A percentile compares a stretch with the other conserved stretches of the same genome.
Evolutionary conservation across 1,140 invertebrate species (phyloP).

Genomic region (Sinonovacula constricta): DNA sequence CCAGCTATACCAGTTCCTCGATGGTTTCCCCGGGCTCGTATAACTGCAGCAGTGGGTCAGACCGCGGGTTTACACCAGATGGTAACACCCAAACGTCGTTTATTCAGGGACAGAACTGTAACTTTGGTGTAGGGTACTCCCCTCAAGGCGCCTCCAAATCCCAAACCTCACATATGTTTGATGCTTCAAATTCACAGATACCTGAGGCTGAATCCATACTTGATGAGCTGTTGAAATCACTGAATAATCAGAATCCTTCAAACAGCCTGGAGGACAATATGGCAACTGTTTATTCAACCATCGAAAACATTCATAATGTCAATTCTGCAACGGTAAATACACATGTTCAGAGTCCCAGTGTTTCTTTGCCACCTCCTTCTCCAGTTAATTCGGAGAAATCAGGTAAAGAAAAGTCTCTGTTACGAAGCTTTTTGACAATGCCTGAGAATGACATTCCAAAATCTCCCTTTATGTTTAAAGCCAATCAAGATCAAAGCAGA

Average conservation of each 20-base stretch:
- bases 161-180: too few species aligned
- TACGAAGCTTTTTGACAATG: constrained; percentile 34
- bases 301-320: constrained; percentile 26
- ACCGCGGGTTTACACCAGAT: constrained; percentile 2
- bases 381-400: not conserved
- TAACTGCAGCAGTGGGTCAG: constrained; percentile 14
- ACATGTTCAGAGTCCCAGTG: constrained; percentile 10
- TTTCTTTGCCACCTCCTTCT: not conserved
- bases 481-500: too few species aligned
- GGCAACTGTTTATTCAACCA: constrained; percentile 30
- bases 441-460: constrained; percentile 21
- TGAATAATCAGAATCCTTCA: constrained; percentile 12
- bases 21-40: constrained; percentile 29
- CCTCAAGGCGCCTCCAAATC: too few species aligned
- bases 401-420: constrained; percentile 22
- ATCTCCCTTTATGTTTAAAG: too few species aligned
- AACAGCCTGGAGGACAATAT: constrained; percentile 24
- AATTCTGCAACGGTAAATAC: not conserved
- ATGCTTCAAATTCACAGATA: not conserved
- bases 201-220: constrained; percentile 11
- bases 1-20: constrained; percentile 5
- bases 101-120: constrained; percentile 33
- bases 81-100: not conserved
- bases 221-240: constrained; percentile 16
- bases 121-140: not conserved